Percentiles rank a stretch among this genome's conserved stretches.
These are phyloP conservation scores for Chascanopsetta lugubris DNA, from an alignment of 2,113 vertebrate species.

Conservation along the genomic window DNA sequence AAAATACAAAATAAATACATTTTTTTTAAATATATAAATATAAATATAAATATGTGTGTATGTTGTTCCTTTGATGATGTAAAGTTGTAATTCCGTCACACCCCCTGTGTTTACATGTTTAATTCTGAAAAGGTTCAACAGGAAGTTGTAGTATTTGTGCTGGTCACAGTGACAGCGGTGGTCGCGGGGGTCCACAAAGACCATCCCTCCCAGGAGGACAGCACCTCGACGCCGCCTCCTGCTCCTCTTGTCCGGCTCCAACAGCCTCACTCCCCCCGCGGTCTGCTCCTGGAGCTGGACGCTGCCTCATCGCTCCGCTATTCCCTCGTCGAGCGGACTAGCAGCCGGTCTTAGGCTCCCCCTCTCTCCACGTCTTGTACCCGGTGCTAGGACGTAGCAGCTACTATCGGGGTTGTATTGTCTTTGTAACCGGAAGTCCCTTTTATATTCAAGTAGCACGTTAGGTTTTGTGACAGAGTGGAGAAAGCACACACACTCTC, in stretches of 20 bases:
- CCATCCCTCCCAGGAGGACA: constrained; percentile 40
- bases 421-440: background rate
- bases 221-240: constrained; percentile 25
- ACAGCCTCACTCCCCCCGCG: background rate
- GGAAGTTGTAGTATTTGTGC: constrained; percentile 43
- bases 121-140: constrained; percentile 41
- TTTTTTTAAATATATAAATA: too few relatives aligned
- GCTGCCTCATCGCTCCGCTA: background rate
- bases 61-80: background rate
- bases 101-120: constrained; percentile 4
- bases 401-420: background rate
- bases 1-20: too few relatives aligned
- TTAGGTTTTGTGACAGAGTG: background rate
- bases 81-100: background rate
- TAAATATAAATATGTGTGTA: background rate
- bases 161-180: constrained; percentile 19
- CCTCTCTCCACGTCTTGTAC: constrained; percentile 24
- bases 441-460: constrained; percentile 12
- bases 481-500: background rate
- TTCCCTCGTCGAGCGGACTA: too few relatives aligned
- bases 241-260: background rate
- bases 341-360: constrained; percentile 4
- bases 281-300: background rate
- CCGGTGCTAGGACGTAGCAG: constrained; percentile 3
- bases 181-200: constrained; percentile 29